phyloP scores from a whole-genome alignment of 1,140 invertebrate genomes.

The Dendrolimus kikuchii region DNA sequence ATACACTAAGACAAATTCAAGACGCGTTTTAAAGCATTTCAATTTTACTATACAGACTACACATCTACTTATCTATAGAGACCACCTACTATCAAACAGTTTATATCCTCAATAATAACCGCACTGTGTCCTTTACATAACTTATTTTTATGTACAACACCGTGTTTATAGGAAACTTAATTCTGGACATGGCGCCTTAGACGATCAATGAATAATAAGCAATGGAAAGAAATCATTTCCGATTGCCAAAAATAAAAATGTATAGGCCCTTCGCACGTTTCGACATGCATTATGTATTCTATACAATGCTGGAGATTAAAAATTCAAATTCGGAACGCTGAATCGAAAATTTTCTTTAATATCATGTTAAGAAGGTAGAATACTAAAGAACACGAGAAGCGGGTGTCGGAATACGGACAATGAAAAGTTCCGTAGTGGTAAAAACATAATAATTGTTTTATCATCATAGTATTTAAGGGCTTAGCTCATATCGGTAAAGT shows the following conservation, averaged over 20 bases:
- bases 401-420: too few species aligned
- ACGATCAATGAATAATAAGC: conserved; percentile 21
- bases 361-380: conserved; percentile 36
- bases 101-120: too few species aligned
- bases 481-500: too few species aligned
- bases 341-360: conserved; percentile 55
- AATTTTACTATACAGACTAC: too few species aligned
- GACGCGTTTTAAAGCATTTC: too few species aligned
- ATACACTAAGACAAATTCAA: too few species aligned
- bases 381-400: conserved; percentile 26
- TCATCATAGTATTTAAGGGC: too few species aligned
- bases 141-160: conserved; percentile 3
- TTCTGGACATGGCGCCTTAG: conserved; percentile 21
- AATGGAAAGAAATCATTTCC: conserved; percentile 29
- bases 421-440: too few species aligned
- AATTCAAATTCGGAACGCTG: conserved; percentile 43
- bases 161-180: conserved; percentile 12
- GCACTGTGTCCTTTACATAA: too few species aligned
- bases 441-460: too few species aligned
- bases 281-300: conserved; percentile 10
- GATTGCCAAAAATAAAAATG: conserved; percentile 39
- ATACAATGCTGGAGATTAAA: conserved; percentile 11
- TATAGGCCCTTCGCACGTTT: conserved; percentile 23
- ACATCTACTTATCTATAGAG: too few species aligned
- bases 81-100: too few species aligned